Percentiles rank a stretch among this genome's conserved stretches.
Evolutionary conservation across 2,888 invertebrate species (phyloP).

Genomic region (Abscondita cerata): DNA sequence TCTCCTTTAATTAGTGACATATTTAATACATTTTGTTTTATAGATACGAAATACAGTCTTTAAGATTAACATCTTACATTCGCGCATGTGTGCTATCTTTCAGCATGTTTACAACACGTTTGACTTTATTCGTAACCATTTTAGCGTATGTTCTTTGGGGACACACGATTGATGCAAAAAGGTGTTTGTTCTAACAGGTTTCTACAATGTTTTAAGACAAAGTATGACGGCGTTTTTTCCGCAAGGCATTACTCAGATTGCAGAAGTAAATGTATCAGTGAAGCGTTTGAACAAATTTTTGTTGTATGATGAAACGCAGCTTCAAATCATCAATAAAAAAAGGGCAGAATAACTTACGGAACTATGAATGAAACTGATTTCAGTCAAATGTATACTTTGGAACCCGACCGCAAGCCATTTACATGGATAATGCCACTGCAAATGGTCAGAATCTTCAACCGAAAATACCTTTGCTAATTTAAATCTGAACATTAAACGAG

Average conservation of each 20-base stretch:
- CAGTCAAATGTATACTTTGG: no score
- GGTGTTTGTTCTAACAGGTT: constrained; percentile 75
- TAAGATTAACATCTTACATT: constrained; percentile 59
- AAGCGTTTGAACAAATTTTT: constrained; percentile 71
- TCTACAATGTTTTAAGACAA: constrained; percentile 76
- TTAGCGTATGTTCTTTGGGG: constrained; percentile 67
- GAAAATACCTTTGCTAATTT: constrained; percentile 75
- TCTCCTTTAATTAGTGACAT: no score
- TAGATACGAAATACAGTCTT: constrained; percentile 59
- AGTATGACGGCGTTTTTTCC: constrained; percentile 78
- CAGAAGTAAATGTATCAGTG: constrained; percentile 80
- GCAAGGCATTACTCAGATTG: constrained; percentile 74
- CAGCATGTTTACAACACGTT: constrained; percentile 72
- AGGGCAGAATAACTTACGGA: no score
- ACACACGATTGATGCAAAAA: constrained; percentile 65
- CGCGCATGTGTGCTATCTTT: constrained; percentile 64
- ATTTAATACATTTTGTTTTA: no score
- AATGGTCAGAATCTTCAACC: constrained; percentile 68
- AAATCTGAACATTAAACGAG: constrained; percentile 63
- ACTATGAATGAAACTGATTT: no score
- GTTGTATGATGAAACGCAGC: constrained; percentile 59
- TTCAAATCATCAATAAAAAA: neutral
- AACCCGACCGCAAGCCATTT: neutral
- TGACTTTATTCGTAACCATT: constrained; percentile 75
- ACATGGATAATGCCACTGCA: constrained; percentile 71